These are phyloP conservation scores for Brachionichthys hirsutus DNA, from an alignment of 2,113 vertebrate species.

Conservation along the genomic window DNA sequence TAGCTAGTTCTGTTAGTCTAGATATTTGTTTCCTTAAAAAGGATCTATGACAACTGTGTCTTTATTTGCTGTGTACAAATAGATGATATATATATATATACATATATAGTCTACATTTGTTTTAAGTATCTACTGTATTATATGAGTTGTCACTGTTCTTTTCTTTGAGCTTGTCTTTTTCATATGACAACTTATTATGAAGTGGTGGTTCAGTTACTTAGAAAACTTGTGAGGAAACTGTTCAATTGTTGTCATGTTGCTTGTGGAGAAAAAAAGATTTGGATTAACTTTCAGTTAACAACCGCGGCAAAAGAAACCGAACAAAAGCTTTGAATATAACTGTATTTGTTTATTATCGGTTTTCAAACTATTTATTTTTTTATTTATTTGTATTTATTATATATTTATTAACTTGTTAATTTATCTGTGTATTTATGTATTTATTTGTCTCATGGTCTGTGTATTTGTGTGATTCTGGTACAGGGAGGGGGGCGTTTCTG, in stretches of 20 bases:
- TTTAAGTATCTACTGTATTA: constrained; percentile 96
- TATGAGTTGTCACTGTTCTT: constrained; percentile 99
- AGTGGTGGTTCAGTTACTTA: constrained; percentile 99
- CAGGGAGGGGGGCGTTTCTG: constrained; percentile 90
- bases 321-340: constrained; percentile 80
- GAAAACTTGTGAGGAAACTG: constrained; percentile 99
- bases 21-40: constrained; percentile 99
- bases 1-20: constrained; percentile 99
- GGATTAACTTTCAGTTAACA: constrained; percentile 76
- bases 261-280: constrained; percentile 87
- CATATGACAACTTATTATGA: constrained; percentile 87
- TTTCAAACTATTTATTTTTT: constrained; percentile 79
- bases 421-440: constrained; percentile 79
- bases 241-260: constrained; percentile 99
- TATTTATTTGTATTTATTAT: constrained; percentile 81
- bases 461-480: constrained; percentile 85
- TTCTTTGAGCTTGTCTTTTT: constrained; percentile 98
- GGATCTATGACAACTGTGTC: constrained; percentile 98
- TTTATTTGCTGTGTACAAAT: constrained; percentile 99
- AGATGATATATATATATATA: constrained; percentile 99
- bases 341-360: constrained; percentile 75
- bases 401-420: constrained; percentile 74
- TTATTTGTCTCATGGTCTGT: constrained; percentile 82
- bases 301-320: constrained; percentile 81
- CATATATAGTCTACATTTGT: constrained; percentile 99